Conservation (phyloP, 2,113 vertebrate genomes). For the Eonycteris spelaea region DNA sequence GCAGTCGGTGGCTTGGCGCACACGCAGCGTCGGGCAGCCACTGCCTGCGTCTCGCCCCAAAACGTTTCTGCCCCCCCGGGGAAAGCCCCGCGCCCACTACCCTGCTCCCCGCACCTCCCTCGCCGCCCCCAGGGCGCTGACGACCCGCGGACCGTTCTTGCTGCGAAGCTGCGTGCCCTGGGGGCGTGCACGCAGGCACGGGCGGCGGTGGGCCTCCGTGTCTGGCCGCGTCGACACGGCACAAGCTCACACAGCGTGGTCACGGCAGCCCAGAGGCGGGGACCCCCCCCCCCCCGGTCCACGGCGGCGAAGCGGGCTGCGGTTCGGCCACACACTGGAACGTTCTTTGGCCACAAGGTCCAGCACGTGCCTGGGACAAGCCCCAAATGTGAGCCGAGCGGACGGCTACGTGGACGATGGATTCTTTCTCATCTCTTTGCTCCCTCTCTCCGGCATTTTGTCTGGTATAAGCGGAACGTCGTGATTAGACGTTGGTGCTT, state of each 20-base stretch:
- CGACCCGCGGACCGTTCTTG: too few relatives aligned
- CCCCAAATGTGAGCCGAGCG: rapidly evolving
- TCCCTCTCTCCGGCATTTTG: not conserved
- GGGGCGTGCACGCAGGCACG: too few relatives aligned
- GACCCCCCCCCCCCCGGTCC: rapidly evolving
- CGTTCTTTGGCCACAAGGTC: rapidly evolving
- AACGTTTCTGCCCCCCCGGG: rapidly evolving
- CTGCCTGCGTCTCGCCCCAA: rapidly evolving
- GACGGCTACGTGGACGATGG: rapidly evolving
- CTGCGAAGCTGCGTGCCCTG: too few relatives aligned
- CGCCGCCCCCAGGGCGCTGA: too few relatives aligned
- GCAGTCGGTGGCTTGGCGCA: rapidly evolving
- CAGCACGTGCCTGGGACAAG: rapidly evolving
- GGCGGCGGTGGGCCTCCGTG: too few relatives aligned
- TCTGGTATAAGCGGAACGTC: not conserved
- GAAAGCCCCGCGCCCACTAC: rapidly evolving
- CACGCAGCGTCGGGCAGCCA: rapidly evolving
- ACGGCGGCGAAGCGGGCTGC: rapidly evolving
- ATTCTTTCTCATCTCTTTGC: not conserved
- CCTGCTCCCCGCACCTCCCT: not conserved
- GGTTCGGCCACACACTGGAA: rapidly evolving
- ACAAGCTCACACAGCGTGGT: too few relatives aligned
- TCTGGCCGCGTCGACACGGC: too few relatives aligned
- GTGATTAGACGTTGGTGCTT: rapidly evolving
- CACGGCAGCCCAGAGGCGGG: not conserved